Base-by-base conservation (phyloP, 2,113 vertebrate genomes). In the Corythaeola cristata region DNA sequence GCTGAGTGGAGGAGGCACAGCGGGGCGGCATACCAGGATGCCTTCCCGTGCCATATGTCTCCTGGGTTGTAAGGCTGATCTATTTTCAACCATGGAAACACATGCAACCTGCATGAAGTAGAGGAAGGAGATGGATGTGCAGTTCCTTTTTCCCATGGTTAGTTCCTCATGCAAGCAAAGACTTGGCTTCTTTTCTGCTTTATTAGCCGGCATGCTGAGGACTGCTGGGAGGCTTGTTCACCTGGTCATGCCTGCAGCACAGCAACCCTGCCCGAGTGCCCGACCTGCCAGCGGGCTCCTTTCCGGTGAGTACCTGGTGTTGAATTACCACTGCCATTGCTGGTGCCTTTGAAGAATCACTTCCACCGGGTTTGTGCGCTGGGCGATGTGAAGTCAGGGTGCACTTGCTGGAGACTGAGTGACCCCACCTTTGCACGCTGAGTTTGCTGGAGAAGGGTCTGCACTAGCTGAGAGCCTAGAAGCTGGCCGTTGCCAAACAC, bases 341-440 rank as follows among this genome's bases (percentile, higher is more conserved):
- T 56, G 39, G 11, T 68, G 27, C 60, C 73, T 90, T 76, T 1
- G 2, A 32, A 75, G 27, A 77, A 49, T 63, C 1, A 0, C 22
- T 88, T 77, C 71, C 81, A 7, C 9, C 14, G 52, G 17, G 15
- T n/a, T 79, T 63, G 16, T 53, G 39, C 5, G 1, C 75, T 77
- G 62, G 8, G 2, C 2, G 3, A 30, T 2, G 0, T 10, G 22
- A 47, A 68, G 33, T 12, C 0, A 0, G 18, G 44, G 8, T 89
- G 69, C 28, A 7, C 47, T 91, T 2, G 0, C 60, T 64, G 45
- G 49, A 79, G 58, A 63, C 33, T 1, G 2, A 49, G 39, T 33
- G 82, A 41, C 18, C 20, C 26, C 33, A 23, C 52, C 16, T 95
- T 60, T 83, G 58, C 44, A 28, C 2, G 2, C 45, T 89, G 72